These are phyloP conservation scores for Parnassius orleans DNA, from an alignment of 2,888 invertebrate genomes.

Conservation along the genomic window DNA sequence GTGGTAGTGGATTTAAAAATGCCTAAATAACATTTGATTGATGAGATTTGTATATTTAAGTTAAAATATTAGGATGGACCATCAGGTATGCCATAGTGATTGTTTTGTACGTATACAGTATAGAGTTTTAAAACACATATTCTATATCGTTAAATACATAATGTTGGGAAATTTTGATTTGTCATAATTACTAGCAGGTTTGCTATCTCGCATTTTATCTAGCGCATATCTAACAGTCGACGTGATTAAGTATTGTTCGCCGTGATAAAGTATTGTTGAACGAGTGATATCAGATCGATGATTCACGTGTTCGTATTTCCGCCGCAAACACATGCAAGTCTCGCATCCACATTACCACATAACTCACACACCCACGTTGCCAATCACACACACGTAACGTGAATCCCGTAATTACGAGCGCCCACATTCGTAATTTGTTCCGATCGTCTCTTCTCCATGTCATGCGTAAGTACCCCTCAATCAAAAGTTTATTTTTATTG, in stretches of 20 bases:
- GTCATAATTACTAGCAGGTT: constrained; percentile 16
- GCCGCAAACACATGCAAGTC: not conserved
- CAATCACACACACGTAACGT: constrained; percentile 5
- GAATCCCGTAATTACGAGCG: constrained; percentile 23
- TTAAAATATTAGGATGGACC: too few species aligned
- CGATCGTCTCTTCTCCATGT: constrained; percentile 10
- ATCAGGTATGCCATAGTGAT: too few species aligned
- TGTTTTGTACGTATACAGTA: too few species aligned
- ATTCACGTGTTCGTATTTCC: constrained; percentile 16
- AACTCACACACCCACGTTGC: constrained; percentile 7
- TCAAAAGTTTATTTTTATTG: constrained; percentile 11
- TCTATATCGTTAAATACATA: too few species aligned
- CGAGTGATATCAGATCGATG: constrained; percentile 19
- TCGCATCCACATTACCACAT: constrained; percentile 1
- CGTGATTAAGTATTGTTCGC: constrained; percentile 20
- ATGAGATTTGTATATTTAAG: too few species aligned
- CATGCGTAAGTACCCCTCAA: constrained; percentile 9
- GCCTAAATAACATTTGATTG: too few species aligned
- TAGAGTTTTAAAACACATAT: too few species aligned
- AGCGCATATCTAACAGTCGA: constrained; percentile 8
- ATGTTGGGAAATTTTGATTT: constrained; percentile 16
- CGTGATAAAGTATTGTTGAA: constrained; percentile 21
- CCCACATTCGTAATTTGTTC: constrained; percentile 21
- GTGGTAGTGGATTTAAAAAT: too few species aligned
- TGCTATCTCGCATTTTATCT: constrained; percentile 18